These are phyloP conservation scores for Phallusia fumigata DNA, from an alignment of 23 tunicate genomes.

Conservation along the genomic window DNA sequence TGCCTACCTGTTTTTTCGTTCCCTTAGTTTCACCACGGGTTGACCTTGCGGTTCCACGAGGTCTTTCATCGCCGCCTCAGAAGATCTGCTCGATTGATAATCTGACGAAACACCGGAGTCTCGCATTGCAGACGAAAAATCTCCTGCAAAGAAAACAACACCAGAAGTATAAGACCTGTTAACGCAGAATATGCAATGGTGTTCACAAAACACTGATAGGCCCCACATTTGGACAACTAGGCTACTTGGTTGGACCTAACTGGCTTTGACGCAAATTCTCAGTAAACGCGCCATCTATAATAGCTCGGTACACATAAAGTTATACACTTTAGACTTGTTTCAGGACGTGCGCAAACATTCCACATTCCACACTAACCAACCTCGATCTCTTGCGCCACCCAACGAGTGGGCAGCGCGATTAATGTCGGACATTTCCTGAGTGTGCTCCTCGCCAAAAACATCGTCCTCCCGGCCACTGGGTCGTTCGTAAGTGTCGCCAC, in stretches of 20 bases:
- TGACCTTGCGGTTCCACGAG: not conserved
- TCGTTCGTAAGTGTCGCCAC: not conserved
- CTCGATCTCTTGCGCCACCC: slow-evolving; percentile 5
- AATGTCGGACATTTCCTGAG: not conserved
- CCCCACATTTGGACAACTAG: too few relatives aligned
- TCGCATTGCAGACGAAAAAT: not conserved
- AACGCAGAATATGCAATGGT: too few relatives aligned
- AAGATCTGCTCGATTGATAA: not conserved
- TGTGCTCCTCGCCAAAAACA: not conserved
- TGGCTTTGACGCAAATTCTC: too few relatives aligned
- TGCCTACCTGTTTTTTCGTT: slow-evolving; percentile 3
- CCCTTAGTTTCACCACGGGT: not conserved
- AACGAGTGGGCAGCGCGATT: not conserved
- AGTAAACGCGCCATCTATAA: too few relatives aligned
- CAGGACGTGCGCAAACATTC: not conserved
- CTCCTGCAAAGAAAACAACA: not conserved
- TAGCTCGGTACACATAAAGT: not conserved
- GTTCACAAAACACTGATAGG: too few relatives aligned
- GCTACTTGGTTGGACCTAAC: too few relatives aligned
- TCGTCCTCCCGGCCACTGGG: slow-evolving; percentile 1
- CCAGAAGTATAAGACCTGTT: too few relatives aligned
- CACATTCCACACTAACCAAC: not conserved
- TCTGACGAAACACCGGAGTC: not conserved
- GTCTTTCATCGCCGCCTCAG: slow-evolving; percentile 8
- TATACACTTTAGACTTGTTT: not conserved